Base-by-base conservation (phyloP, 2,113 vertebrate genomes). In the Athene noctua region DNA sequence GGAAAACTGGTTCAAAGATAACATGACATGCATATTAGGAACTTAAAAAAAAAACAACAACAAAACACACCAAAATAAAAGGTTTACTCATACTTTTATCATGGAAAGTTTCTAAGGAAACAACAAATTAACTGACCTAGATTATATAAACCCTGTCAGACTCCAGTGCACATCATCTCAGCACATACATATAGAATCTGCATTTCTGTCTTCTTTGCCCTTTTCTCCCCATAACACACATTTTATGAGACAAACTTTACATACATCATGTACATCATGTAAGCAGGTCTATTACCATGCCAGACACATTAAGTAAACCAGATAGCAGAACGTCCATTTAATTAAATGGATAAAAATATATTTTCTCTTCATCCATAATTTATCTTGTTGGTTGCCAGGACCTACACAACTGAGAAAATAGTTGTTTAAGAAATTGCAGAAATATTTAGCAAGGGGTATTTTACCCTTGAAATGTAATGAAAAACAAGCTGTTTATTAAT, bases 351-450 rank as follows among this genome's bases (percentile, higher is more conserved):
- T 78, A 79, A 71, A 91, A 78, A 62, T 21, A 9, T 15, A 6
- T 54, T 88, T 87, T 72, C 16, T 87, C 49, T 94, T 90, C 40
- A 92, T 46, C 34, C 30, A 62, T 73, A 82, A 85, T 54, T 81
- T 77, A 57, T 57, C 13, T 34, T 57, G 15, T 34, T 61, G 21
- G 12, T 68, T 88, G 46, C 44, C 78, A 95, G 20, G 47, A 92
- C 42, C 25, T 34, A 80, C 25, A 32, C 7, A 58, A 49, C 36
- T 62, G 27, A 68, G 40, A 93, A 93, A 81, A 90, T 26, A 82
- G 4, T 70, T 80, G 15, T 58, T 71, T 77, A 36, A 90, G 26
- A 77, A 90, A 44, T 13, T 54, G 38, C 42, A 58, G 18, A 73
- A 88, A 68, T 90, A 73, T 73, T 88, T 88, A 73, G 9, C 44